Conservation (phyloP, 2,113 vertebrate species). For the Muscicapa adusta region DNA sequence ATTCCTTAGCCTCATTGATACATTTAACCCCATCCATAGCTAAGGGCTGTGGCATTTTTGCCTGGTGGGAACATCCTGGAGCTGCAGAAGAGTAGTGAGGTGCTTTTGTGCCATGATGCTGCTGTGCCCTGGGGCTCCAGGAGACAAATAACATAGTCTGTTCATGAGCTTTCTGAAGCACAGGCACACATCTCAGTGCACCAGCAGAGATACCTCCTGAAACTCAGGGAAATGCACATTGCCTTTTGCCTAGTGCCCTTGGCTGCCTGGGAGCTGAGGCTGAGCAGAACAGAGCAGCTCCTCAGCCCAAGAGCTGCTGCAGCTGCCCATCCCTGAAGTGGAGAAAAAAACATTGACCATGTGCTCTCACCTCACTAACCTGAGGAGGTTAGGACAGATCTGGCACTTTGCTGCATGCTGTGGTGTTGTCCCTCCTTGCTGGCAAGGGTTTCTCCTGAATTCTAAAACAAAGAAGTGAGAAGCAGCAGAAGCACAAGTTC, state of each 20-base stretch:
- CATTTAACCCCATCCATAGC: background rate
- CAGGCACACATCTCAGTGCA: background rate
- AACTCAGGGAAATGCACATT: background rate
- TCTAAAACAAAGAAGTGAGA: background rate
- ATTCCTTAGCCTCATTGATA: background rate
- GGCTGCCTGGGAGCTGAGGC: background rate
- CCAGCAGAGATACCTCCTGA: background rate
- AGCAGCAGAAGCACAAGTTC: background rate
- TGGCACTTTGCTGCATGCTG: background rate
- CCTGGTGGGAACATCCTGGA: background rate
- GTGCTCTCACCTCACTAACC: background rate
- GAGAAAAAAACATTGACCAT: rapidly evolving
- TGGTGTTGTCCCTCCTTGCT: background rate
- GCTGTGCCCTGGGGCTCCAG: background rate
- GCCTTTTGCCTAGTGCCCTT: background rate
- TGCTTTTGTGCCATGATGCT: background rate
- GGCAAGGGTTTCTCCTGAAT: background rate
- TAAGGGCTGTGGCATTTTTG: background rate
- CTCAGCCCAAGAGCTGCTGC: background rate
- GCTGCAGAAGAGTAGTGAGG: background rate
- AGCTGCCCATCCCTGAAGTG: background rate
- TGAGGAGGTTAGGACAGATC: background rate
- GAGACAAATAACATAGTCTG: background rate
- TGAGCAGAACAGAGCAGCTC: background rate
- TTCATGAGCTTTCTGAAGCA: background rate